Evolutionary conservation across 2,888 invertebrate genomes (phyloP), one percentile per base, ranked within the genome.

Genomic region (Macrosoma leucophasiata): DNA sequence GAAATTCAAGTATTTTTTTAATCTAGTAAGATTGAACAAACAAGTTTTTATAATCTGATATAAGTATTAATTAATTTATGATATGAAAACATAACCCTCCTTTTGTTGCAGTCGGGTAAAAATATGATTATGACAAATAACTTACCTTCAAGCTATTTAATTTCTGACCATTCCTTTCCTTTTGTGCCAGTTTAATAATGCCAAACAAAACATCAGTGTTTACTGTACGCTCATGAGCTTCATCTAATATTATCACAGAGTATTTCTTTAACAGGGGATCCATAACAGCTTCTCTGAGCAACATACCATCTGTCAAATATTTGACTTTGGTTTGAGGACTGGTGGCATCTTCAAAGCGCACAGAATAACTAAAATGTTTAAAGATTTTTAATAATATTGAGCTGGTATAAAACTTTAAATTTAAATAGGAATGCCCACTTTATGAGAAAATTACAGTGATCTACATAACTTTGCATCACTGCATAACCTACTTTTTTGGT

Each of bases 161-260:
- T 38, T 87, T 88, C 51, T 86, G 85, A 21, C 85, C 82, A 58
- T 75, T 86, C 35, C 96, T 86, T 46, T 90, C 86, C 52, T 87
- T 89, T 62, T 97, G 97, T 1, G 96, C 96, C 47, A 90, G 84
- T 69, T 96, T 95, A 0, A 96, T 93, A 54, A 98, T 92, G 0
- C 97, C 97, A 78, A 98, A 94, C 1, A 98, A 81, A 0, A 98
- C 90, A 82, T 98, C 98, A 2, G 96, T 97, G 56, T 94, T 94
- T 1, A 98, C 90, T 2, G 97, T 97, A 23, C 98, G 87, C 69
- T 98, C 98, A 68, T 98, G 98, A 17, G 96, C 97, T 73, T 98
- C 98, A 69, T 98, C 98, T 46, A 98, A 74, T 55, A 98, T 91
- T 11, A 97, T 86, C 8, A 94, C 86, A 13, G 91, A 89, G 65